Conservation (phyloP, 2,888 invertebrate species). For the Himalopsyche kuldschensis region DNA sequence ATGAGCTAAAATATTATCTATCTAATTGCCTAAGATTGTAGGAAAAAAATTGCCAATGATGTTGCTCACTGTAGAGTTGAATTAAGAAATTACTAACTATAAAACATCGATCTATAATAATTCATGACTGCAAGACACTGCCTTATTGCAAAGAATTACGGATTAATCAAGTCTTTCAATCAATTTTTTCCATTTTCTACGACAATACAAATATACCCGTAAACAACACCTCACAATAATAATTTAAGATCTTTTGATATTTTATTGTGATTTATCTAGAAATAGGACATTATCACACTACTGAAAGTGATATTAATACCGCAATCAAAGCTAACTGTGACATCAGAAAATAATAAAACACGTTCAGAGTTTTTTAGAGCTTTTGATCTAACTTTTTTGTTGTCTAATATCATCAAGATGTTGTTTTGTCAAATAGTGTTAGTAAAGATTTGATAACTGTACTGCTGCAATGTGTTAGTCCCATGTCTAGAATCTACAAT, state of each 20-base stretch:
- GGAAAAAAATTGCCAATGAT: background rate
- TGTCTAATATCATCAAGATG: too few species aligned
- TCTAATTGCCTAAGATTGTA: background rate
- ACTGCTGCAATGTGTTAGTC: background rate
- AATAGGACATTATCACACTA: background rate
- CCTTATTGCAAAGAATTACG: background rate
- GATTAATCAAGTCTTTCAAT: background rate
- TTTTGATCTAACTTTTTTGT: too few species aligned
- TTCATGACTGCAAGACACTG: too few species aligned
- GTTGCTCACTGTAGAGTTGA: background rate
- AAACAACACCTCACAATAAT: background rate
- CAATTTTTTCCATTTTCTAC: background rate
- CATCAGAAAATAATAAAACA: too few species aligned
- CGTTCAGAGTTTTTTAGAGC: too few species aligned
- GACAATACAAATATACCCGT: background rate
- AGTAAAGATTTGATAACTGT: background rate
- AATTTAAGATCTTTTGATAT: background rate
- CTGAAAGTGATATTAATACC: too few species aligned
- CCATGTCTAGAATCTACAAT: background rate
- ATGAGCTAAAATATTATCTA: background rate
- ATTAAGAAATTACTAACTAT: too few species aligned
- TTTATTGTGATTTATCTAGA: background rate
- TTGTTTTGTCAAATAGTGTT: too few species aligned
- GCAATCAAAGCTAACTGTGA: too few species aligned
- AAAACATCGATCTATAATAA: too few species aligned